Evolutionary conservation across 2,797 vertebrate genomes (phyloP).

Genomic region (Trachurus trachurus): DNA sequence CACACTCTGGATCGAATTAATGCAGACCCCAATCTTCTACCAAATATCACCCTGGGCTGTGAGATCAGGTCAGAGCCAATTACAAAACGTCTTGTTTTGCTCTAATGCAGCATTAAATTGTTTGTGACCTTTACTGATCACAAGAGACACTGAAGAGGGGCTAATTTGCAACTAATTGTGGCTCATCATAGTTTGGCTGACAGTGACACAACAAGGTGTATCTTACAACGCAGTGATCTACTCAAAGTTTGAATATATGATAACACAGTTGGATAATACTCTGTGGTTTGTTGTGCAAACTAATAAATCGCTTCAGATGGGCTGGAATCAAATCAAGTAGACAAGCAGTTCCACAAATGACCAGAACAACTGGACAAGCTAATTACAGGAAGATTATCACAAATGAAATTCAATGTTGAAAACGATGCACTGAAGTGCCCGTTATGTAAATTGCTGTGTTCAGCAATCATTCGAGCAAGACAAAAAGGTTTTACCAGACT

Average conservation of each 20-base stretch:
- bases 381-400: neutral
- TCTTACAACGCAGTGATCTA: no score
- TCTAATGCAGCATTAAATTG: neutral
- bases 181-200: neutral
- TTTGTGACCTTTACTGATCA: neutral
- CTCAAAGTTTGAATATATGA: no score
- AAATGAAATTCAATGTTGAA: neutral
- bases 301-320: neutral
- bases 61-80: conserved; percentile 89
- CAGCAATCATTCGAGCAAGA: neutral
- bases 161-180: neutral
- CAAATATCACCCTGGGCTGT: conserved; percentile 95
- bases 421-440: neutral
- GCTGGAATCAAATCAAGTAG: neutral
- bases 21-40: conserved; percentile 90
- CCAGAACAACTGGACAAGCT: neutral
- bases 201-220: no score
- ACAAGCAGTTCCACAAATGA: no score
- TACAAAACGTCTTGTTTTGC: neutral
- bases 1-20: conserved; percentile 97
- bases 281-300: no score
- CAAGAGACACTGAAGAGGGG: neutral
- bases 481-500: neutral
- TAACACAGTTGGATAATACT: no score
- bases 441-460: neutral